Evolutionary conservation across 2,888 invertebrate genomes (phyloP).

Genomic region (Agrotis clavis): DNA sequence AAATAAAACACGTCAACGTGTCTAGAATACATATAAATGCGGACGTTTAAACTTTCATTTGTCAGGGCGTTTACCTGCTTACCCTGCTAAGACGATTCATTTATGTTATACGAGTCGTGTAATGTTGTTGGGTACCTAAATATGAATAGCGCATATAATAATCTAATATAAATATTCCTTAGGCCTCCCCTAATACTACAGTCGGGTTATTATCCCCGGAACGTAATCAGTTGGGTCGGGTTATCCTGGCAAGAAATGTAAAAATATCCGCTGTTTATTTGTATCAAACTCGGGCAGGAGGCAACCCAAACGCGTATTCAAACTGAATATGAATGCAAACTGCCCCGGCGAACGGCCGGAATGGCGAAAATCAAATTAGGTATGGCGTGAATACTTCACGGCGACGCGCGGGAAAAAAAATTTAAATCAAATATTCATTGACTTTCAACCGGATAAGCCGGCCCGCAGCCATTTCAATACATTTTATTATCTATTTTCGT

Average conservation of each 20-base stretch:
- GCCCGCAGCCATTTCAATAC: slow-evolving; percentile 90
- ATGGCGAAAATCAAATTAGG: slow-evolving; percentile 91
- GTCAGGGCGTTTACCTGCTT: slow-evolving; percentile 34
- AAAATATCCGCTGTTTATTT: slow-evolving; percentile 91
- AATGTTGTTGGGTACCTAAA: slow-evolving; percentile 61
- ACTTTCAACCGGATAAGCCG: slow-evolving; percentile 91
- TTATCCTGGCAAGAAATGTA: slow-evolving; percentile 88
- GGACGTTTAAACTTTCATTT: slow-evolving; percentile 35
- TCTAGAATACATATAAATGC: slow-evolving; percentile 44
- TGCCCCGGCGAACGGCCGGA: slow-evolving; percentile 88
- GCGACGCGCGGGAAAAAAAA: slow-evolving; percentile 90
- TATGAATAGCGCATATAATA: slow-evolving; percentile 74
- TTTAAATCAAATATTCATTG: slow-evolving; percentile 92
- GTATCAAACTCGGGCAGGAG: slow-evolving; percentile 89
- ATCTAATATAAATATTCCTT: slow-evolving; percentile 83
- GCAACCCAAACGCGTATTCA: slow-evolving; percentile 90
- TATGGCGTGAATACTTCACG: slow-evolving; percentile 91
- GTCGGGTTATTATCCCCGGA: slow-evolving; percentile 86
- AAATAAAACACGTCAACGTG: slow-evolving; percentile 69
- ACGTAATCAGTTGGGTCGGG: slow-evolving; percentile 90
- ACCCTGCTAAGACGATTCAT: slow-evolving; percentile 42
- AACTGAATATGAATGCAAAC: slow-evolving; percentile 91
- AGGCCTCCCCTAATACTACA: slow-evolving; percentile 79
- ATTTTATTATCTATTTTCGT: slow-evolving; percentile 91
- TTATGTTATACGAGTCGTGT: slow-evolving; percentile 42